A percentile compares a stretch with the other conserved stretches of the same genome.
Conservation (phyloP, 2,797 vertebrate genomes). For the Rhyacichthys aspro region DNA sequence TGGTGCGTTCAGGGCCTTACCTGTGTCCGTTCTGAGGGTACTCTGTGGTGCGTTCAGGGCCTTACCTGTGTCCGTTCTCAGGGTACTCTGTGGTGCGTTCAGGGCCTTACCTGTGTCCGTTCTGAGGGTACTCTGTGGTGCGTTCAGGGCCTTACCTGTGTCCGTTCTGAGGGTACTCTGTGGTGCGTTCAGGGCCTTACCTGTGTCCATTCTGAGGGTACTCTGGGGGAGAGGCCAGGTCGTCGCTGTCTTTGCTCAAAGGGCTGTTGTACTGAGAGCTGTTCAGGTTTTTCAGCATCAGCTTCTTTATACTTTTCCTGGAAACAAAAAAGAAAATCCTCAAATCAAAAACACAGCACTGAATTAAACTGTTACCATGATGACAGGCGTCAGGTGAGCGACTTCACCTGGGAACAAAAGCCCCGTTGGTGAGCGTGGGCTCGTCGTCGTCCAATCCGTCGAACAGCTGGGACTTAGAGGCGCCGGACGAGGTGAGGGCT, state of each 20-base stretch:
- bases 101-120: constrained; percentile 81
- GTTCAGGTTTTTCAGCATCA: constrained; percentile 93
- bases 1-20: constrained; percentile 45
- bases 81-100: constrained; percentile 81
- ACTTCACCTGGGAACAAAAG: constrained; percentile 90
- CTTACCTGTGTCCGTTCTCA: constrained; percentile 87
- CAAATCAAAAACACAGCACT: background rate
- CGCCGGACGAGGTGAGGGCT: constrained; percentile 86
- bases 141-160: constrained; percentile 72
- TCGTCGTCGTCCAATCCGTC: constrained; percentile 95
- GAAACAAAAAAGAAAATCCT: constrained; percentile 1
- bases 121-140: constrained; percentile 86
- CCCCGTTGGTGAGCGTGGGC: constrained; percentile 86
- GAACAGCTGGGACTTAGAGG: constrained; percentile 92
- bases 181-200: constrained; percentile 45
- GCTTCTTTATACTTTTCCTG: constrained; percentile 97
- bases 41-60: constrained; percentile 62
- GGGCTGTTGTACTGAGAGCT: constrained; percentile 88
- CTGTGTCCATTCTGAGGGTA: constrained; percentile 90
- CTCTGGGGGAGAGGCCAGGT: constrained; percentile 85
- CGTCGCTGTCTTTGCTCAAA: constrained; percentile 81
- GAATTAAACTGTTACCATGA: too few relatives aligned
- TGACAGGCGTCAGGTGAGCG: too few relatives aligned
- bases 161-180: constrained; percentile 89
- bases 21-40: constrained; percentile 90